Conservation (phyloP, 1,140 invertebrate genomes). For the Cecropterus lyciades region DNA sequence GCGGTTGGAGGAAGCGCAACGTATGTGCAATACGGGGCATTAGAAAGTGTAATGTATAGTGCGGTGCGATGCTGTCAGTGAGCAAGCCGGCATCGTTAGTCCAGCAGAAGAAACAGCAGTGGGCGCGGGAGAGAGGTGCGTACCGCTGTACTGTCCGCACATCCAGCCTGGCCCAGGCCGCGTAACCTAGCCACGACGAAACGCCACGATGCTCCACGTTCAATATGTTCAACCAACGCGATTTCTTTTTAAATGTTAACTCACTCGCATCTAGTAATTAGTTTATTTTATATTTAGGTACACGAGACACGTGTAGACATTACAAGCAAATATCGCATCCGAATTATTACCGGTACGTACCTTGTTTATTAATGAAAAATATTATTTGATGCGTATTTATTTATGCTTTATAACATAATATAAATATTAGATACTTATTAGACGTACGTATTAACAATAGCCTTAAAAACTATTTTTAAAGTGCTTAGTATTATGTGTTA, state of each 20-base stretch:
- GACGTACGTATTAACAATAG: too few relatives aligned
- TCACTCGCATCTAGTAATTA: constrained; percentile 2
- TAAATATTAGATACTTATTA: too few relatives aligned
- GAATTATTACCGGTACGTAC: too few relatives aligned
- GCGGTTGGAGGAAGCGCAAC: constrained; percentile 61
- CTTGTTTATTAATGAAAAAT: too few relatives aligned
- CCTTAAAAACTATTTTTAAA: too few relatives aligned
- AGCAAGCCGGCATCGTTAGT: constrained; percentile 85
- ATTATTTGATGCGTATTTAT: too few relatives aligned
- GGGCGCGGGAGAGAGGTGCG: constrained; percentile 90
- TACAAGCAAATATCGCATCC: too few relatives aligned
- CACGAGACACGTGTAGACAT: too few relatives aligned
- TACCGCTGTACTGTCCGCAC: constrained; percentile 37
- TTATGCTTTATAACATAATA: too few relatives aligned
- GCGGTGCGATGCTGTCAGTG: constrained; percentile 77
- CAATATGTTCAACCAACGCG: constrained; percentile 50
- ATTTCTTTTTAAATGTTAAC: constrained; percentile 44
- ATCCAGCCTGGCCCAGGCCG: constrained; percentile 2
- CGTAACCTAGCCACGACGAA: background rate
- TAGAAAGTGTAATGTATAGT: constrained; percentile 79
- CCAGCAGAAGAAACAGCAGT: constrained; percentile 90
- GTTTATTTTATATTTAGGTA: background rate
- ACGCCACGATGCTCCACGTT: constrained; percentile 24
- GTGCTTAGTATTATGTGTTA: too few relatives aligned
- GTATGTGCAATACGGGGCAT: constrained; percentile 70